Percentiles rank a stretch among this genome's conserved stretches.
These are phyloP conservation scores for Andricus grossulariae DNA, from an alignment of 1,140 invertebrate species.

Conservation along the genomic window DNA sequence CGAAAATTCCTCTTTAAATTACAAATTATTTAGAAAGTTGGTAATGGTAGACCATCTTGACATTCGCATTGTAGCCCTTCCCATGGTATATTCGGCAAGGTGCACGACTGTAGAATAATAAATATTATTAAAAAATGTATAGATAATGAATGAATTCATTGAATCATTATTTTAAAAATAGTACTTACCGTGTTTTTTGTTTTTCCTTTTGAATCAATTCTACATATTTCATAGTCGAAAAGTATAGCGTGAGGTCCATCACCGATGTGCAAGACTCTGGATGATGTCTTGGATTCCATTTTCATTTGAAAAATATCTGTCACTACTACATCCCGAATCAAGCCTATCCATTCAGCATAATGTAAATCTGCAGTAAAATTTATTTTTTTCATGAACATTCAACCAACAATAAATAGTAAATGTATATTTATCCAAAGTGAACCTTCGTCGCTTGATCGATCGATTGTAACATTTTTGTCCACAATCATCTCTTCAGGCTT, in stretches of 20 bases:
- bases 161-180: neutral
- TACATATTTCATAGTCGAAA: conserved; percentile 3
- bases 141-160: neutral
- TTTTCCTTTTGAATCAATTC: conserved; percentile 12
- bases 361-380: neutral
- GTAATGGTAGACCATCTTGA: conserved; percentile 3
- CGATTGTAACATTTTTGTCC: neutral
- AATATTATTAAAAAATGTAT: neutral
- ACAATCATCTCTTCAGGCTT: neutral
- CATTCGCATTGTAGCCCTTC: neutral
- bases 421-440: neutral
- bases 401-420: neutral
- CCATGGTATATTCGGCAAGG: conserved; percentile 2
- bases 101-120: neutral
- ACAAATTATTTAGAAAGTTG: neutral
- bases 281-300: neutral
- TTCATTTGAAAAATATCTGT: neutral
- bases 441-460: neutral
- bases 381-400: neutral
- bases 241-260: neutral
- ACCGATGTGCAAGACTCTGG: neutral
- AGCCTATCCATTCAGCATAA: neutral
- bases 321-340: neutral
- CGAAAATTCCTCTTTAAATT: too few relatives aligned
- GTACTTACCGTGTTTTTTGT: neutral